phyloP scores from a whole-genome alignment of 2,113 vertebrate genomes.

The Aleadryas rufinucha region DNA sequence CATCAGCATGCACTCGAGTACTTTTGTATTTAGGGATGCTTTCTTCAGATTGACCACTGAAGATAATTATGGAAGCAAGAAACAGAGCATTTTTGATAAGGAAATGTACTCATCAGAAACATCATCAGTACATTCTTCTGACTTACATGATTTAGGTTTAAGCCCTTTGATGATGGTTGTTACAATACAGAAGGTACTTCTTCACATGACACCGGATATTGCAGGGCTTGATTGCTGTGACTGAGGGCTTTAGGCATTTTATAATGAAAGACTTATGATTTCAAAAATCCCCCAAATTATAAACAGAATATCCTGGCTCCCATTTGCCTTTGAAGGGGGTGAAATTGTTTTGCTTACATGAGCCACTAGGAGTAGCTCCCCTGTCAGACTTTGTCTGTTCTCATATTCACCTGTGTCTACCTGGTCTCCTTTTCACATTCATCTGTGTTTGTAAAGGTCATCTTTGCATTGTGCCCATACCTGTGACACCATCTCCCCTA shows the following conservation, averaged over 20 bases:
- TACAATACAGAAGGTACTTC: constrained; percentile 44
- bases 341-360: neutral
- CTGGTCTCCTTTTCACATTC: neutral
- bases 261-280: constrained; percentile 66
- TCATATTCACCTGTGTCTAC: neutral
- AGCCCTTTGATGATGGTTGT: constrained; percentile 64
- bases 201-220: constrained; percentile 48
- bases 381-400: neutral
- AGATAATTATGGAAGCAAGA: neutral
- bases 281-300: constrained; percentile 70
- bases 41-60: neutral
- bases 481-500: neutral
- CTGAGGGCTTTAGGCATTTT: constrained; percentile 65
- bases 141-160: neutral
- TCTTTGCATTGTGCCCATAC: neutral
- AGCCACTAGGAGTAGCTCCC: constrained; percentile 37
- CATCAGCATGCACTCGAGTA: rapidly evolving
- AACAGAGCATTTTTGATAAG: neutral
- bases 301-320: constrained; percentile 32
- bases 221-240: constrained; percentile 33
- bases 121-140: neutral
- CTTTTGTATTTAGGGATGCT: neutral
- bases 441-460: neutral
- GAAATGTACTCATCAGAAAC: neutral
- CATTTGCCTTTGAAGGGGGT: constrained; percentile 27